Percentiles rank a stretch among this genome's conserved stretches.
phyloP scores from a whole-genome alignment of 2,888 invertebrate species.

The Drosophila limbata region DNA sequence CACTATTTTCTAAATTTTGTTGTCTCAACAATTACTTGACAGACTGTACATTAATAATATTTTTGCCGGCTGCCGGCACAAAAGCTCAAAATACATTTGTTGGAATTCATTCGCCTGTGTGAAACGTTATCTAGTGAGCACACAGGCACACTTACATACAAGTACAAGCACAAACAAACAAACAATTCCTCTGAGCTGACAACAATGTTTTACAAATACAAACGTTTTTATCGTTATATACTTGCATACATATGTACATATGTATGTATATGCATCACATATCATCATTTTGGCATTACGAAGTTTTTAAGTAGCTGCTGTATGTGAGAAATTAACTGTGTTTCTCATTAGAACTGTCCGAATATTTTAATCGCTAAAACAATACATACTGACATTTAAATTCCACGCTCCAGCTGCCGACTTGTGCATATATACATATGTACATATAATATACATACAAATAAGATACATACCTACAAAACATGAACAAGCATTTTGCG shows the following conservation, averaged over 20 bases:
- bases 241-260: not conserved
- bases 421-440: not conserved
- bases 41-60: not conserved
- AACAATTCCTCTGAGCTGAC: constrained; percentile 3
- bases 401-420: constrained; percentile 3
- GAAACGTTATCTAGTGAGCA: constrained; percentile 5
- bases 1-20: not conserved
- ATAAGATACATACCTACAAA: not conserved
- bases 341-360: not conserved
- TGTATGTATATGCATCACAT: no score
- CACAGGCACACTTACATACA: not conserved
- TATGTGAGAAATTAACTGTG: not conserved
- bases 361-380: not conserved
- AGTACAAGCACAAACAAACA: not conserved
- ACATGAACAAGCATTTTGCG: constrained; percentile 4
- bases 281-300: no score
- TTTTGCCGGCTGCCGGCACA: constrained; percentile 9
- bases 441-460: not conserved
- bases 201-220: constrained; percentile 4
- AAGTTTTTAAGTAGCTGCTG: not conserved
- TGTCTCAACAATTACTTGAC: not conserved
- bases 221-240: constrained; percentile 7
- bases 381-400: not conserved
- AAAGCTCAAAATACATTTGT: constrained; percentile 5
- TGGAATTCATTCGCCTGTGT: not conserved